Evolutionary conservation across 2,888 invertebrate genomes (phyloP).

Genomic region (Philhelius pedissequus): DNA sequence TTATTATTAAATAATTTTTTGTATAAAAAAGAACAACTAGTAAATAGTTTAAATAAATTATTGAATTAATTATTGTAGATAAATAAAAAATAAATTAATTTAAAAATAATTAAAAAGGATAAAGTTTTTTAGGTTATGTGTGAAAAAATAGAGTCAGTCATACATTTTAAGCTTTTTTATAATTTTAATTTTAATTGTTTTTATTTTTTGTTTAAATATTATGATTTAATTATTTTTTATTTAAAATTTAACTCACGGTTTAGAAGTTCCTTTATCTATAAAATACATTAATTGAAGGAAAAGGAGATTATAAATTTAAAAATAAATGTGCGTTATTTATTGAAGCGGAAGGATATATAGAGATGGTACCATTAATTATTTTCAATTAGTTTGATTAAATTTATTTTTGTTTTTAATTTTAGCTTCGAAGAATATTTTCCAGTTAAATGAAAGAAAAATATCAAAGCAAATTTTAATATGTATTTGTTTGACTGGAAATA

Average conservation of each 20-base stretch:
- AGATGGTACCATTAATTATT: not conserved
- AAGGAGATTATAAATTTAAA: not conserved
- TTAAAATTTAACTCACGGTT: constrained; percentile 44
- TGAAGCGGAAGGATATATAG: not conserved
- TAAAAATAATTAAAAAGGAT: constrained; percentile 4
- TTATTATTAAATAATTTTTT: constrained; percentile 58
- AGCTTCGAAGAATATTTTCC: no score
- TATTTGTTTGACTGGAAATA: no score
- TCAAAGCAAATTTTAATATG: no score
- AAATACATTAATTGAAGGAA: not conserved
- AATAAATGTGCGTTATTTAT: constrained; percentile 24
- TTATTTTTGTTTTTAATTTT: not conserved
- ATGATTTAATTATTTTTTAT: not conserved
- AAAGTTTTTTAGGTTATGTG: constrained; percentile 42
- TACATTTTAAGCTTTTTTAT: not conserved
- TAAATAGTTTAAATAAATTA: constrained; percentile 24
- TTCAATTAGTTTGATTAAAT: not conserved
- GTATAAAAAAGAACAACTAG: constrained; percentile 53
- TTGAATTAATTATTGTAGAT: constrained; percentile 35
- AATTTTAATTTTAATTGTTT: not conserved
- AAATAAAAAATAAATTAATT: constrained; percentile 4
- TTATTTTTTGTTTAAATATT: not conserved
- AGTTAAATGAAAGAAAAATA: no score
- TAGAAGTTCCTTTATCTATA: constrained; percentile 53
- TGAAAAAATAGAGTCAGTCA: constrained; percentile 25